These are phyloP conservation scores for Drosophila meridiana DNA, from an alignment of 2,888 invertebrate genomes.

Conservation along the genomic window DNA sequence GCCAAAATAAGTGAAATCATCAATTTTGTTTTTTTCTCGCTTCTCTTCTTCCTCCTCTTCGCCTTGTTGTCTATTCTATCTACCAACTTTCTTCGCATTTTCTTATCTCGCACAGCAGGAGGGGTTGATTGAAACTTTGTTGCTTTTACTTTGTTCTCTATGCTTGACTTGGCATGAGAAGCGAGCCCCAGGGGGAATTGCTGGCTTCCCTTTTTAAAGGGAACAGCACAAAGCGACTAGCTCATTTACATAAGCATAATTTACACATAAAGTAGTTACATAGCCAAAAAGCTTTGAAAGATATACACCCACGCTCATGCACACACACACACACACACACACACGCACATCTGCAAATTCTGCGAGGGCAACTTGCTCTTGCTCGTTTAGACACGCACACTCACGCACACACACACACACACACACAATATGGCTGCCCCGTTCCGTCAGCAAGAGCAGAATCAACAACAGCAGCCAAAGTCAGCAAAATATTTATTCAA, in stretches of 20 bases:
- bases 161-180: conserved; percentile 7
- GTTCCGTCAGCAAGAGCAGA: conserved; percentile 24
- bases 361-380: conserved; percentile 24
- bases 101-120: conserved; percentile 59
- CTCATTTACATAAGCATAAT: conserved; percentile 82
- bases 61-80: conserved; percentile 19
- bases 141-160: conserved; percentile 50
- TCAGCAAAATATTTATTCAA: conserved; percentile 84
- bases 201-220: conserved; percentile 39
- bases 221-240: conserved; percentile 49
- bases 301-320: conserved; percentile 32
- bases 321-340: conserved; percentile 20
- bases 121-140: conserved; percentile 61
- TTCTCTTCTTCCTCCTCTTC: conserved; percentile 8
- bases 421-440: conserved; percentile 28
- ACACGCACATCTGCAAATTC: conserved; percentile 3
- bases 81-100: conserved; percentile 41
- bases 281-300: conserved; percentile 51
- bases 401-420: conserved; percentile 20
- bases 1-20: conserved; percentile 77
- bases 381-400: conserved; percentile 31
- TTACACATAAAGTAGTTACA: conserved; percentile 80
- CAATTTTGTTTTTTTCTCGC: conserved; percentile 59
- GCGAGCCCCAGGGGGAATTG: conserved; percentile 32
- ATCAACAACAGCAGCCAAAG: conserved; percentile 61